Conservation (phyloP, 2,797 vertebrate genomes). For the Sebastes minor region DNA sequence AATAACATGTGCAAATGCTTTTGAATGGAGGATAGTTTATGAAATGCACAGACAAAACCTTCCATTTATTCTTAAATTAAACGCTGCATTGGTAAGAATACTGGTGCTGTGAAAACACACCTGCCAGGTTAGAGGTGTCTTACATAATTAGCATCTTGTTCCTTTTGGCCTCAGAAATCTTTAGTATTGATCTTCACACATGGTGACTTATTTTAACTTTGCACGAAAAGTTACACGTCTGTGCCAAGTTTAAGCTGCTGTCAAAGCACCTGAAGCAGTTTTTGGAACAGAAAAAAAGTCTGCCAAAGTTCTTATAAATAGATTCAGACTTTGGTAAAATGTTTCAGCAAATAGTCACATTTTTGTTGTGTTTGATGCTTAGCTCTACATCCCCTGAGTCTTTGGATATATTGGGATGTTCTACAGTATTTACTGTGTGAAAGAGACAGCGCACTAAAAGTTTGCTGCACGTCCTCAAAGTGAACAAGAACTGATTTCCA, state of each 20-base stretch:
- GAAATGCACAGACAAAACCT: slow-evolving; percentile 24
- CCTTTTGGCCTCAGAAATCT: slow-evolving; percentile 48
- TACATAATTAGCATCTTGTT: slow-evolving; percentile 62
- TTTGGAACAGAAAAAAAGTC: slow-evolving; percentile 19
- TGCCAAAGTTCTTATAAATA: slow-evolving; percentile 20
- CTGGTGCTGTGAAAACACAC: slow-evolving; percentile 57
- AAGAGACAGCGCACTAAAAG: slow-evolving; percentile 7
- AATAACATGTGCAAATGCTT: slow-evolving; percentile 60
- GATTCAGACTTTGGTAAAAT: not conserved
- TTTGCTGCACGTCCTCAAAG: slow-evolving; percentile 59
- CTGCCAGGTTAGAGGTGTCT: slow-evolving; percentile 55
- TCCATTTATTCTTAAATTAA: slow-evolving; percentile 53
- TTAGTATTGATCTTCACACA: slow-evolving; percentile 47
- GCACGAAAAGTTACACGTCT: not conserved
- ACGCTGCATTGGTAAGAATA: slow-evolving; percentile 27
- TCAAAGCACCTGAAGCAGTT: slow-evolving; percentile 26
- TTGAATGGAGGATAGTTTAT: slow-evolving; percentile 28
- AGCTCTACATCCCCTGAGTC: not conserved
- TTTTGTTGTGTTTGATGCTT: not conserved
- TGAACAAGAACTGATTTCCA: slow-evolving; percentile 53
- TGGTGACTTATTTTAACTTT: slow-evolving; percentile 21
- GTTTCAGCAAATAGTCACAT: not conserved
- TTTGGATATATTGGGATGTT: not conserved
- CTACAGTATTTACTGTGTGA: not conserved
- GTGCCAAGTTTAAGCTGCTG: not conserved